Base-by-base conservation (phyloP, 2,888 invertebrate genomes). In the Cotesia congregata region DNA sequence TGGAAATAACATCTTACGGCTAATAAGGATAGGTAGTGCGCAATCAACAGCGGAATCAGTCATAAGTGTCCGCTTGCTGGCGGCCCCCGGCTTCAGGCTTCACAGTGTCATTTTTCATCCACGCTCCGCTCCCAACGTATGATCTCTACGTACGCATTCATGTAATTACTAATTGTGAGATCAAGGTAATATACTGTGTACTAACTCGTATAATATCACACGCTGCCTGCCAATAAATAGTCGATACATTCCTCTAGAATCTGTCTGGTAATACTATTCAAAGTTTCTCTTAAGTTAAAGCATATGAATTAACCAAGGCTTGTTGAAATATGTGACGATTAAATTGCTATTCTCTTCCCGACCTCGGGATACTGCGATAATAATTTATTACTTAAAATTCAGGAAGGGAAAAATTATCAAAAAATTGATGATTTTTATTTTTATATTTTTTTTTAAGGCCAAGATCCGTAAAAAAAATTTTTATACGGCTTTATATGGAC, bases 1-100 rank as follows among this genome's bases (percentile, higher is more conserved):
- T 62, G 72, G 74, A 83, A 85, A 83, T 83, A 83, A 83, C 82
- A 82, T 84, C 83, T 82, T 83, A 79, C 79, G 81, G 30, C 50
- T 79, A 82, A 77, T 83, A 50, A 50, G 50, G 12, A 50, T 84
- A 83, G 83, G 84, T 81, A 79, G 71, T 74, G 71, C 76, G 67
- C 77, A 77, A 73, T 77, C 79, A 79, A 74, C 75, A 61, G 40
- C 75, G 72, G 69, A 68, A 68, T 71, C 67, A 64, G 39, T 62
- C 64, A 64, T 60, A n/a, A 67, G 41, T 62, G 59, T 74, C 64
- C 41, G 59, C 71, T 7, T 39, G 30, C n/a, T 64, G 60, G 62
- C 64, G 40, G 30, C 30, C 30, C 30, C 30, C 30, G 3, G 30
- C 30, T 30, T 30, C 30, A 30, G 30, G 30, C 30, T 30, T 30